These are phyloP conservation scores for Fulmarus glacialis DNA, from an alignment of 2,113 vertebrate species.

Conservation along the genomic window DNA sequence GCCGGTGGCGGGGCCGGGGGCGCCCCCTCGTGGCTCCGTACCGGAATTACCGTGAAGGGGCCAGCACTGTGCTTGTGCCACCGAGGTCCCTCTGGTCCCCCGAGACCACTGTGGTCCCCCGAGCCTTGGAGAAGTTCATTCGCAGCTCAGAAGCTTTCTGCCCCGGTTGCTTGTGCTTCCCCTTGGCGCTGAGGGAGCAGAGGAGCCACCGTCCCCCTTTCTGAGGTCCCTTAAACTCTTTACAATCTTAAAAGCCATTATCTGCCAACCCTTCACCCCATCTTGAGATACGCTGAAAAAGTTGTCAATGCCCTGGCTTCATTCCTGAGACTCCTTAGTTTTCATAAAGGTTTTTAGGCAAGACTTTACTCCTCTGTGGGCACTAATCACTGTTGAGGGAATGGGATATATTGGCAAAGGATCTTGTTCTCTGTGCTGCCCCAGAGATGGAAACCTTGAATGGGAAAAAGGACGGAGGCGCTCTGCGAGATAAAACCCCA, in stretches of 20 bases:
- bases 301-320: neutral
- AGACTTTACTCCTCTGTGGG: neutral
- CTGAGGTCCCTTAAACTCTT: neutral
- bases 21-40: rapidly evolving
- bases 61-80: neutral
- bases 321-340: neutral
- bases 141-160: neutral
- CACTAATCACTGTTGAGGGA: rapidly evolving
- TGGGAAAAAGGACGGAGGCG: rapidly evolving
- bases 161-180: neutral
- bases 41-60: neutral
- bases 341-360: neutral
- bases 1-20: neutral
- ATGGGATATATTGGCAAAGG: neutral
- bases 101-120: neutral
- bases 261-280: neutral
- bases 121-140: neutral
- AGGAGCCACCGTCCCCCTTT: neutral
- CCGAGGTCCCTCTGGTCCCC: neutral
- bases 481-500: neutral
- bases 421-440: neutral
- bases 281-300: neutral
- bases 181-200: neutral
- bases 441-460: neutral
- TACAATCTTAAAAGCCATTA: neutral